Conservation (phyloP, 2,797 vertebrate species). For the Typhlichthys eigenmanni region DNA sequence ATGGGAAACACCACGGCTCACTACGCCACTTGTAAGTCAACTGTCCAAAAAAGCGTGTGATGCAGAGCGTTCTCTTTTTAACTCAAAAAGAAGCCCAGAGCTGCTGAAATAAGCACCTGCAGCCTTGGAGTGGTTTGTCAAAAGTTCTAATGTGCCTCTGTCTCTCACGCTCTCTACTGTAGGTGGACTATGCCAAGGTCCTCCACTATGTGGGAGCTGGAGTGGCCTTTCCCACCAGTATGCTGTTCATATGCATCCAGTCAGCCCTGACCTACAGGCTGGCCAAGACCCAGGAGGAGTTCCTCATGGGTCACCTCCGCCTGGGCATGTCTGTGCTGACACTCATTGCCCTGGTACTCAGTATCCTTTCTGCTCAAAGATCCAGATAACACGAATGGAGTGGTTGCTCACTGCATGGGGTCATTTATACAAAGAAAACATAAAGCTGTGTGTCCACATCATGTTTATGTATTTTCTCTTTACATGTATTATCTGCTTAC, state of each 20-base stretch:
- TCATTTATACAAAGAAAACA: no score
- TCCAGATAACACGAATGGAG: no score
- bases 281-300: conserved; percentile 83
- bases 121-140: background rate
- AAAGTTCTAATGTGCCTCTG: background rate
- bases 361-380: conserved; percentile 79
- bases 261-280: conserved; percentile 86
- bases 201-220: conserved; percentile 88
- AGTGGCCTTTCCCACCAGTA: conserved; percentile 87
- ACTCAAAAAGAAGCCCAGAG: no score
- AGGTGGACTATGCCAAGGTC: conserved; percentile 90
- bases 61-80: no score
- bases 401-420: no score
- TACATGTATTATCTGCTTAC: no score
- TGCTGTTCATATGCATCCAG: conserved; percentile 87
- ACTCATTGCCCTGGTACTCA: conserved; percentile 83
- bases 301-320: conserved; percentile 79
- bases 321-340: conserved; percentile 80
- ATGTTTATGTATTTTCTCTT: no score
- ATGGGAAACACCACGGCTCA: no score
- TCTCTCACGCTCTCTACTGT: conserved; percentile 17
- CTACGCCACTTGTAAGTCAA: no score
- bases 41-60: no score
- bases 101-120: background rate
- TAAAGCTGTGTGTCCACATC: no score